Percentiles rank a stretch among this genome's conserved stretches.
Evolutionary conservation across 1,140 invertebrate species (phyloP).

Genomic region (Holotrichia oblita): DNA sequence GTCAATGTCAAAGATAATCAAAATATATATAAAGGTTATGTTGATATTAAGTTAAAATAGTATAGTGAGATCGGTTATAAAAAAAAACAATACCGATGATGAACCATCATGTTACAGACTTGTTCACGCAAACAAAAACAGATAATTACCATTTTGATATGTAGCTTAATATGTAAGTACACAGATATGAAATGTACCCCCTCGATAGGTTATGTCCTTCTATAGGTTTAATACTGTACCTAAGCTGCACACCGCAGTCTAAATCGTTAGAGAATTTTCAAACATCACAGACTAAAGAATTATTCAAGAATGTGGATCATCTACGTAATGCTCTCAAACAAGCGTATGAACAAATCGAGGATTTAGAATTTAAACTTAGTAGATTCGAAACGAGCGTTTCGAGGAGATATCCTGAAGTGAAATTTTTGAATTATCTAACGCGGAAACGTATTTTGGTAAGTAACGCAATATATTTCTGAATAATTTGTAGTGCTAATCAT

Average conservation of each 20-base stretch:
- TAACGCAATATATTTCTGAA: too few relatives aligned
- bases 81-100: constrained; percentile 31
- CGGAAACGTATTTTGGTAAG: constrained; percentile 89
- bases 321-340: constrained; percentile 66
- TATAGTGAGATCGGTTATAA: neutral
- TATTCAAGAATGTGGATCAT: constrained; percentile 52
- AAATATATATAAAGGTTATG: constrained; percentile 9
- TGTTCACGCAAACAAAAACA: constrained; percentile 37
- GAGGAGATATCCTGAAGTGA: constrained; percentile 90
- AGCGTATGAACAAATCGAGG: constrained; percentile 70
- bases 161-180: constrained; percentile 34
- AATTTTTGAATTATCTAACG: constrained; percentile 89
- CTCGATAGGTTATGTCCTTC: neutral
- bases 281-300: constrained; percentile 1
- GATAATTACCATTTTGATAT: constrained; percentile 24
- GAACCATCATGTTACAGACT: constrained; percentile 37
- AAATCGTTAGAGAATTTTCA: neutral
- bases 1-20: constrained; percentile 27
- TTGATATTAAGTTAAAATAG: neutral
- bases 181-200: neutral
- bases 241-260: neutral
- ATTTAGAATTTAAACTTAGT: constrained; percentile 77
- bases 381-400: constrained; percentile 76
- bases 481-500: too few relatives aligned
- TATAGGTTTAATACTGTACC: constrained; percentile 27